Evolutionary conservation across 2,113 vertebrate species (phyloP).

Genomic region (Ciconia maguari): DNA sequence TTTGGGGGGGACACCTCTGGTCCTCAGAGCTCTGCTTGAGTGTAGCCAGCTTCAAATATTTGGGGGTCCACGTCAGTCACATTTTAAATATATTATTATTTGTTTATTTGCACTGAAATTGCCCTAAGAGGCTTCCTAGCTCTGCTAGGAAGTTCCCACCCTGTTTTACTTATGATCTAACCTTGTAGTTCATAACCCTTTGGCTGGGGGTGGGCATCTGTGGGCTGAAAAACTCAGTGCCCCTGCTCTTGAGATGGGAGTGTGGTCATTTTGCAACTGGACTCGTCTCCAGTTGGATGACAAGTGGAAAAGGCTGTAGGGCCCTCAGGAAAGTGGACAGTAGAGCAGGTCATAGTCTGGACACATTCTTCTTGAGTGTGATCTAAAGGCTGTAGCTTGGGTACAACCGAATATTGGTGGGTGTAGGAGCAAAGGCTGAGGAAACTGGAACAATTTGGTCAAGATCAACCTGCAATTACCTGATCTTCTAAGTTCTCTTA

Average conservation of each 20-base stretch:
- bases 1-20: not conserved
- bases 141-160: constrained; percentile 53
- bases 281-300: not conserved
- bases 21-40: not conserved
- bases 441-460: not conserved
- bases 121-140: not conserved
- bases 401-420: not conserved
- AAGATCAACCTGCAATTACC: not conserved
- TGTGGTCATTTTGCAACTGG: rapidly evolving
- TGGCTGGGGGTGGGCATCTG: constrained; percentile 5
- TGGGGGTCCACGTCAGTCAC: not conserved
- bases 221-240: not conserved
- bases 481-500: not conserved
- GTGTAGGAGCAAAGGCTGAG: not conserved
- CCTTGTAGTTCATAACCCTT: not conserved
- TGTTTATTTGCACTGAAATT: not conserved
- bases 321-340: not conserved
- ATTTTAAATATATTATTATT: not conserved
- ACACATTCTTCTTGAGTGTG: not conserved
- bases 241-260: not conserved
- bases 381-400: not conserved
- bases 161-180: constrained; percentile 49
- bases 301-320: not conserved
- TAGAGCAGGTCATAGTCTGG: not conserved
- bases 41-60: not conserved